These are phyloP conservation scores for Chaunax sp. DNA, from an alignment of 2,797 vertebrate genomes.

Conservation along the genomic window DNA sequence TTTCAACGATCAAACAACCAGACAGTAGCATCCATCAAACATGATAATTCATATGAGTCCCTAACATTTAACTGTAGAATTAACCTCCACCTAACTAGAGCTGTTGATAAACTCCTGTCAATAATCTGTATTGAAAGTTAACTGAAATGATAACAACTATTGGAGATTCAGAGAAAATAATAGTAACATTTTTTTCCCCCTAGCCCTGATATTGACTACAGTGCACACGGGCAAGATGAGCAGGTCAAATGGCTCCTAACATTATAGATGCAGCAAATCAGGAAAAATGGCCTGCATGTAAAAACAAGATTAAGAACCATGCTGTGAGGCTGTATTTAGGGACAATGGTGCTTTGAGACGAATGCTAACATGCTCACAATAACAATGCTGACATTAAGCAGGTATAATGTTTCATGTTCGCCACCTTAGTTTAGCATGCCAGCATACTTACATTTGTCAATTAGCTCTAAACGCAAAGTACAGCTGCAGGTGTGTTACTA, in stretches of 20 bases:
- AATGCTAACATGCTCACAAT: neutral
- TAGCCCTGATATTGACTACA: neutral
- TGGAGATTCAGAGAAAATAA: neutral
- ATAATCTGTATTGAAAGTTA: conserved; percentile 2
- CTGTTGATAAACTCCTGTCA: neutral
- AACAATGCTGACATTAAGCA: neutral
- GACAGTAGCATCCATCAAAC: neutral
- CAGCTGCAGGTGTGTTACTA: no score
- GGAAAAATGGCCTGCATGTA: neutral
- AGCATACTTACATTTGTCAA: neutral
- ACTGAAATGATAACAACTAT: no score
- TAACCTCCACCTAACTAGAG: neutral
- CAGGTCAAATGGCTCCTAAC: neutral
- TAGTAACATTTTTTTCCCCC: neutral
- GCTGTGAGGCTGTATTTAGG: neutral
- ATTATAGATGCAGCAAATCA: conserved; percentile 6
- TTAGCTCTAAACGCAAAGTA: neutral
- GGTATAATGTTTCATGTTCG: neutral
- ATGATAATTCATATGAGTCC: neutral
- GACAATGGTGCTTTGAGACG: neutral
- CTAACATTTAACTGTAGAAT: neutral
- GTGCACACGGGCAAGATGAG: neutral
- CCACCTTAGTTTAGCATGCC: neutral
- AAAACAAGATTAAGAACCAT: neutral
- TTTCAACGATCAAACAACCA: conserved; percentile 7